Conservation (phyloP, 2,797 vertebrate genomes). For the Poeciliopsis infans region DNA sequence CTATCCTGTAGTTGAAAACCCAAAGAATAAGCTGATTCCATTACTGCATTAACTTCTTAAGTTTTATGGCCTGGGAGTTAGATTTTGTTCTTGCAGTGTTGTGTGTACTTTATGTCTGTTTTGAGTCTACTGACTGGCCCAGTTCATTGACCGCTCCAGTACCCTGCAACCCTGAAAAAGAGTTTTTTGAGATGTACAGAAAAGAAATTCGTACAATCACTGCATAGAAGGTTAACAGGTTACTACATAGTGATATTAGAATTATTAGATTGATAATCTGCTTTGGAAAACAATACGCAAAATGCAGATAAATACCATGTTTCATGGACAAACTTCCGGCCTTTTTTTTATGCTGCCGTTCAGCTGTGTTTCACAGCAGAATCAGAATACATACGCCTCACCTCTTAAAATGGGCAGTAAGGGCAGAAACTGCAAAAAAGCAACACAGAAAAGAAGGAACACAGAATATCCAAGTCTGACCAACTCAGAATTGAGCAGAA, state of each 20-base stretch:
- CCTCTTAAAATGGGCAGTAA: background rate
- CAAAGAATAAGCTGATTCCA: background rate
- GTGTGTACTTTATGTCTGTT: background rate
- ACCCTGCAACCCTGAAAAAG: background rate
- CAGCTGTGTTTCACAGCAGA: background rate
- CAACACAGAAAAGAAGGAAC: background rate
- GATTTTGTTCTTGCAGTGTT: background rate
- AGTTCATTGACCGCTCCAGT: background rate
- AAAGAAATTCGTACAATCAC: background rate
- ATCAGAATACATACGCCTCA: background rate
- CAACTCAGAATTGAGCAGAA: background rate
- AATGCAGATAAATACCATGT: background rate
- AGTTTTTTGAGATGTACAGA: background rate
- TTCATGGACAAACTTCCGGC: background rate
- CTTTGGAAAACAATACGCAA: background rate
- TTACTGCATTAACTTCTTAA: background rate
- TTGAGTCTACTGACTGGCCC: background rate
- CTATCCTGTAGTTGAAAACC: background rate
- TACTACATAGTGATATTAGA: background rate
- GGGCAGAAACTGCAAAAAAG: background rate
- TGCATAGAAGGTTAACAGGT: background rate
- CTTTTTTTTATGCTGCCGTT: background rate
- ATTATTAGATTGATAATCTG: background rate
- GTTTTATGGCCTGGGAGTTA: background rate
- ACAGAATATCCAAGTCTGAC: background rate